phyloP scores from a whole-genome alignment of 2,888 invertebrate genomes.

The Sphinx pinastri region DNA sequence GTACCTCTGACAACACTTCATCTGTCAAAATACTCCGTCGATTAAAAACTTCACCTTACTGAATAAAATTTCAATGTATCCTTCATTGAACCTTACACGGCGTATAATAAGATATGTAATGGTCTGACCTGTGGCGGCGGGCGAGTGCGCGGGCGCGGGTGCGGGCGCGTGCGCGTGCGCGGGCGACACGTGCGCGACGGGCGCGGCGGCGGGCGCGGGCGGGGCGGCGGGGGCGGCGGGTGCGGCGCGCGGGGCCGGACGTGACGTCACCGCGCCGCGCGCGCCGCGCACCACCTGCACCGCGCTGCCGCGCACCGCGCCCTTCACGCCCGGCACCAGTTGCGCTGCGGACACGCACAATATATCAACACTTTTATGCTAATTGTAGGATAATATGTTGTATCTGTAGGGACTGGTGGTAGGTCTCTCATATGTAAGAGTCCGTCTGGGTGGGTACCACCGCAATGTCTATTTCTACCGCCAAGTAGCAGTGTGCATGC shows the following conservation, averaged over 20 bases:
- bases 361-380: not conserved
- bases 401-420: too few relatives aligned
- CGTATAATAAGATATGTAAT: too few relatives aligned
- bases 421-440: too few relatives aligned
- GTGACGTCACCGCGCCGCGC: slow-evolving; percentile 42
- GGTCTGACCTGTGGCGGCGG: slow-evolving; percentile 15
- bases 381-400: too few relatives aligned
- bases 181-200: slow-evolving; percentile 28
- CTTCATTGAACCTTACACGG: too few relatives aligned
- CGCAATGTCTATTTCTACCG: too few relatives aligned
- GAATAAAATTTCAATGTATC: too few relatives aligned
- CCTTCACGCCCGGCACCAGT: slow-evolving; percentile 87
- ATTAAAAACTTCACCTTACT: too few relatives aligned
- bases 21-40: too few relatives aligned
- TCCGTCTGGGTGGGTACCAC: too few relatives aligned
- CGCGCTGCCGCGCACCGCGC: slow-evolving; percentile 63
- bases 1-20: too few relatives aligned
- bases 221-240: slow-evolving; percentile 35
- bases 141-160: slow-evolving; percentile 29
- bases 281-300: slow-evolving; percentile 69
- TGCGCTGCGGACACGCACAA: slow-evolving; percentile 73
- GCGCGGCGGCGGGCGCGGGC: slow-evolving; percentile 37
- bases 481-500: too few relatives aligned
- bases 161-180: slow-evolving; percentile 37
- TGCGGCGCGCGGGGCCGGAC: slow-evolving; percentile 32